These are phyloP conservation scores for Orthosia gracilis DNA, from an alignment of 2,888 invertebrate species.

Conservation along the genomic window DNA sequence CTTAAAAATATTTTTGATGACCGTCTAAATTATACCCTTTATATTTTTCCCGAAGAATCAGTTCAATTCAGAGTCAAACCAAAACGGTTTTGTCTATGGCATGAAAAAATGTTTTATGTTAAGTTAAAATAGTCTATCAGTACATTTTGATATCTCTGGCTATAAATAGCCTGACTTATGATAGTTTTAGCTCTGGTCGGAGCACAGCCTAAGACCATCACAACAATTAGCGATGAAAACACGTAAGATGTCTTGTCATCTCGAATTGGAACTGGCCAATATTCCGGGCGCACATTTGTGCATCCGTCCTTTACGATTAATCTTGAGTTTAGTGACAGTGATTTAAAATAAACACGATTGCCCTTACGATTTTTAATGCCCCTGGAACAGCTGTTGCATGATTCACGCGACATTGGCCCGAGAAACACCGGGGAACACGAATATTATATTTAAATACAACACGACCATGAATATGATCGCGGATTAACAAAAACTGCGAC, in stretches of 20 bases:
- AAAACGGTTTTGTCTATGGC: neutral
- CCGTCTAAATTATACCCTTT: too few species aligned
- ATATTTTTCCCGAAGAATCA: neutral
- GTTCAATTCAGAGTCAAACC: neutral
- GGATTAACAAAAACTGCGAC: conserved; percentile 76
- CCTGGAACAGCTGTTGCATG: conserved; percentile 87
- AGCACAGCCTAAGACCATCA: conserved; percentile 22
- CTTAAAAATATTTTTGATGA: too few species aligned
- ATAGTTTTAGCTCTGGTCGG: conserved; percentile 17
- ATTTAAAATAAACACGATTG: conserved; percentile 83
- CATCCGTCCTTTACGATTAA: conserved; percentile 70
- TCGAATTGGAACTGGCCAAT: conserved; percentile 49
- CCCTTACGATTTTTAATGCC: conserved; percentile 88
- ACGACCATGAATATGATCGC: conserved; percentile 83
- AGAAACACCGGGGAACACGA: conserved; percentile 80
- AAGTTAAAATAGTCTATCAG: neutral
- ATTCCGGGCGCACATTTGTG: conserved; percentile 53
- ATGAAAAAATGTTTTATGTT: too few species aligned
- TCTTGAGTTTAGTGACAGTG: conserved; percentile 76
- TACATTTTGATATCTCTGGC: conserved; percentile 13
- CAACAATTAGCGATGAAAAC: conserved; percentile 45
- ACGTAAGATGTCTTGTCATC: conserved; percentile 37
- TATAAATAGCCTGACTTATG: neutral
- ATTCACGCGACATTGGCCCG: conserved; percentile 88
- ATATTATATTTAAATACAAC: conserved; percentile 79